Conservation (phyloP, 2,888 invertebrate genomes). For the Sinotaia quadrata region DNA sequence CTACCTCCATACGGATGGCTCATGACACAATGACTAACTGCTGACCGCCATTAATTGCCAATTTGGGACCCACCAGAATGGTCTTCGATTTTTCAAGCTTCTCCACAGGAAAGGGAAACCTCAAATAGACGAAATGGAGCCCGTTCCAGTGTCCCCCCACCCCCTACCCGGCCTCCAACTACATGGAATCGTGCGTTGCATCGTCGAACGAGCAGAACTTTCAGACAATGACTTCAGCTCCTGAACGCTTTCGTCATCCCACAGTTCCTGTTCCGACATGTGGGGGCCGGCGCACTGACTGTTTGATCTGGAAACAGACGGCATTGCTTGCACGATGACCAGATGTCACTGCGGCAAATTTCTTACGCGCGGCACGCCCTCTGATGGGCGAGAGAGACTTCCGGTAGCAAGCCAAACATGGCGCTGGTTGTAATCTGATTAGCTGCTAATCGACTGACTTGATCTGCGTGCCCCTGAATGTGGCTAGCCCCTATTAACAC, state of each 20-base stretch:
- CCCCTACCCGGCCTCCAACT: background rate
- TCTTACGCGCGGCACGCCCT: slow-evolving; percentile 26
- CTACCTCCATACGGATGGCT: background rate
- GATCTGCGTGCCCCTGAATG: slow-evolving; percentile 7
- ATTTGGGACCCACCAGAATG: slow-evolving; percentile 23
- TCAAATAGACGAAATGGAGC: slow-evolving; percentile 17
- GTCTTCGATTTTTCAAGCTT: slow-evolving; percentile 16
- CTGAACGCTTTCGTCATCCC: background rate
- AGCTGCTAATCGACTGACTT: slow-evolving; percentile 27
- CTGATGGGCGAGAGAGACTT: slow-evolving; percentile 29
- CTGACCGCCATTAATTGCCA: slow-evolving; percentile 19
- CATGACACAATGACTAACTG: slow-evolving; percentile 31
- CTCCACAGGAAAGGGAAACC: background rate
- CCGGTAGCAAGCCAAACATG: slow-evolving; percentile 29
- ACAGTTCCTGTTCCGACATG: background rate
- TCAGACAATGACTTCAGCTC: no score
- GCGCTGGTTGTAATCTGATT: slow-evolving; percentile 26
- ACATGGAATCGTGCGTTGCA: no score
- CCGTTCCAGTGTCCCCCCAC: background rate
- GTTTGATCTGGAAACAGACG: slow-evolving; percentile 15
- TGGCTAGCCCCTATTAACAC: slow-evolving; percentile 28
- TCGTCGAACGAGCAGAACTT: no score
- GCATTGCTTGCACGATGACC: slow-evolving; percentile 18
- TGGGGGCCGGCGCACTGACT: slow-evolving; percentile 11
- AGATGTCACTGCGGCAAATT: slow-evolving; percentile 27